These are phyloP conservation scores for Polypedilum pembai DNA, from an alignment of 1,140 invertebrate genomes.

Conservation along the genomic window DNA sequence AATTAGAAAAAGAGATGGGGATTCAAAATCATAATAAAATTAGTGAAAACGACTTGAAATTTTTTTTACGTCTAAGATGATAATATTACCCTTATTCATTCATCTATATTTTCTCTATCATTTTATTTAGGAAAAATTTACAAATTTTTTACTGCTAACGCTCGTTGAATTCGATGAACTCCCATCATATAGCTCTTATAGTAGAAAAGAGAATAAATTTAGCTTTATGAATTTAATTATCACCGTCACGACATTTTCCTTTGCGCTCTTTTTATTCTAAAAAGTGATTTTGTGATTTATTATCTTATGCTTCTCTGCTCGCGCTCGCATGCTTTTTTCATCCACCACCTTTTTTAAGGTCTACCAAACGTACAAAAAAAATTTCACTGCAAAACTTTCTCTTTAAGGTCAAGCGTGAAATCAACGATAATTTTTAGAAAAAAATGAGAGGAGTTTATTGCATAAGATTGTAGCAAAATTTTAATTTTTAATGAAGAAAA, in stretches of 20 bases:
- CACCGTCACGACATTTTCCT: not conserved
- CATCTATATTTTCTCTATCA: not conserved
- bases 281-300: conserved; percentile 13
- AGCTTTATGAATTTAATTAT: conserved; percentile 10
- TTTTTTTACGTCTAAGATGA: not conserved
- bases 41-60: not conserved
- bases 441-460: no score
- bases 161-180: conserved; percentile 5
- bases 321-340: not conserved
- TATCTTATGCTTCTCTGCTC: not conserved
- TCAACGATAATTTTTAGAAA: not conserved
- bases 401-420: no score
- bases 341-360: not conserved
- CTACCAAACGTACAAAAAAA: no score
- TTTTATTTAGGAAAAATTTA: no score
- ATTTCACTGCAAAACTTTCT: no score
- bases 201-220: not conserved
- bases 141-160: no score
- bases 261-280: not conserved
- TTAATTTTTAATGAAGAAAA: no score
- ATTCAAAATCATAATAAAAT: no score
- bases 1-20: no score
- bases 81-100: not conserved
- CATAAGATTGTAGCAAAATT: no score
- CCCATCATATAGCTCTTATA: not conserved